These are phyloP conservation scores for Linurgus olivaceus DNA, from an alignment of 2,797 vertebrate genomes.

Conservation along the genomic window DNA sequence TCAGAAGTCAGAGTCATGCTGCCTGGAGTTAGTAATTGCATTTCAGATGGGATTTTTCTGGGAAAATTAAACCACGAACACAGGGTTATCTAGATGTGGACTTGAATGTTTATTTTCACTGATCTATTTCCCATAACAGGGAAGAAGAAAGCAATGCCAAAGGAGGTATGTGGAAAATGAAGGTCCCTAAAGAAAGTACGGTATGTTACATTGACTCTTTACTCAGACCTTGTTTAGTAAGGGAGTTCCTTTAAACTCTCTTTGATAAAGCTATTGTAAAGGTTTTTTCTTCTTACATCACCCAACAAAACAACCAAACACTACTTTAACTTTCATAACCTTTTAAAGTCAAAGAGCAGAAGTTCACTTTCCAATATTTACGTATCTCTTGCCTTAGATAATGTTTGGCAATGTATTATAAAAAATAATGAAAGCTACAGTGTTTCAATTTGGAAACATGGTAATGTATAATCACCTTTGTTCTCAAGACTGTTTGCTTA, in stretches of 20 bases:
- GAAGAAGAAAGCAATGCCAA: slow-evolving; percentile 97
- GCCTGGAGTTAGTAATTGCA: neutral
- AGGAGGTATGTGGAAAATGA: slow-evolving; percentile 97
- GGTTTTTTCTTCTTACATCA: neutral
- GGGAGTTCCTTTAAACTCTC: neutral
- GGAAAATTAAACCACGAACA: neutral
- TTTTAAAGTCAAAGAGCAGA: neutral
- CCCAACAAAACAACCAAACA: neutral
- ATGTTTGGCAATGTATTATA: neutral
- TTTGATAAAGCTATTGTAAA: neutral
- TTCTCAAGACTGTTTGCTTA: neutral
- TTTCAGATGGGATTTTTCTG: slow-evolving; percentile 9
- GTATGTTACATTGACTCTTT: slow-evolving; percentile 73
- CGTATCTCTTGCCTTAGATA: neutral
- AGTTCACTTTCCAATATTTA: neutral
- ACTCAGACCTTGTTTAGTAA: neutral
- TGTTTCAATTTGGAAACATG: neutral
- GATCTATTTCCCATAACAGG: slow-evolving; percentile 75
- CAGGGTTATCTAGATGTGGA: neutral
- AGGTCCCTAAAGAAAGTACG: slow-evolving; percentile 91
- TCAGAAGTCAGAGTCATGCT: slow-evolving; percentile 30
- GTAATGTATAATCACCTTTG: neutral
- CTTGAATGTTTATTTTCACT: slow-evolving; percentile 2
- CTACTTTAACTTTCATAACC: neutral
- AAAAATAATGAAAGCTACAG: neutral